Percentiles rank a stretch among this genome's conserved stretches.
These are phyloP conservation scores for Girardinus metallicus DNA, from an alignment of 2,797 vertebrate genomes.

Conservation along the genomic window DNA sequence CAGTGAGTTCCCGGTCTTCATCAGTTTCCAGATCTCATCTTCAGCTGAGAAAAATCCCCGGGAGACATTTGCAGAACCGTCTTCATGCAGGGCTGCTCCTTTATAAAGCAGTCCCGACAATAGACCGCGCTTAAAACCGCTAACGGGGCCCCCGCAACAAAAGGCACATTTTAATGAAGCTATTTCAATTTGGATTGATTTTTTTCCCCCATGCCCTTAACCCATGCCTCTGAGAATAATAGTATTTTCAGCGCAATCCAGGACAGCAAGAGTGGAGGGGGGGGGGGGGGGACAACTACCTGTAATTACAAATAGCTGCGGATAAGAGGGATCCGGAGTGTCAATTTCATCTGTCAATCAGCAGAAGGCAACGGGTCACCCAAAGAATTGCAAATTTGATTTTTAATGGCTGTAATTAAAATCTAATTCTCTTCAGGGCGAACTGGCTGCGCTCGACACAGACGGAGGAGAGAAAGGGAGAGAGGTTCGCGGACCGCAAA, in stretches of 20 bases:
- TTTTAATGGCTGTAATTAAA: slow-evolving; percentile 98
- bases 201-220: slow-evolving; percentile 85
- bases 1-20: slow-evolving; percentile 61
- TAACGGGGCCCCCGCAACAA: slow-evolving; percentile 89
- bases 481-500: slow-evolving; percentile 80
- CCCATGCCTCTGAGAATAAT: slow-evolving; percentile 89
- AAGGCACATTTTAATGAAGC: slow-evolving; percentile 93
- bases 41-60: slow-evolving; percentile 52
- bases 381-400: slow-evolving; percentile 98
- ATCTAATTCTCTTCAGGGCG: slow-evolving; percentile 87
- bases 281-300: slow-evolving; percentile 83
- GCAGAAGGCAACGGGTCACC: slow-evolving; percentile 88
- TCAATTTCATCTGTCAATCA: slow-evolving; percentile 99
- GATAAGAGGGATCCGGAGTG: slow-evolving; percentile 94
- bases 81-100: slow-evolving; percentile 58
- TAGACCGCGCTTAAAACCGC: slow-evolving; percentile 84
- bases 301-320: slow-evolving; percentile 98
- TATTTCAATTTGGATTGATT: slow-evolving; percentile 96
- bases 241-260: slow-evolving; percentile 90
- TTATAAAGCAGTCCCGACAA: slow-evolving; percentile 89
- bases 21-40: slow-evolving; percentile 68
- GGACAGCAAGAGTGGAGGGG: slow-evolving; percentile 78
- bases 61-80: slow-evolving; percentile 54
- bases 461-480: slow-evolving; percentile 17
- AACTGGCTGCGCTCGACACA: slow-evolving; percentile 68